These are phyloP conservation scores for Melanostoma scalare DNA, from an alignment of 2,888 invertebrate genomes.

Conservation along the genomic window DNA sequence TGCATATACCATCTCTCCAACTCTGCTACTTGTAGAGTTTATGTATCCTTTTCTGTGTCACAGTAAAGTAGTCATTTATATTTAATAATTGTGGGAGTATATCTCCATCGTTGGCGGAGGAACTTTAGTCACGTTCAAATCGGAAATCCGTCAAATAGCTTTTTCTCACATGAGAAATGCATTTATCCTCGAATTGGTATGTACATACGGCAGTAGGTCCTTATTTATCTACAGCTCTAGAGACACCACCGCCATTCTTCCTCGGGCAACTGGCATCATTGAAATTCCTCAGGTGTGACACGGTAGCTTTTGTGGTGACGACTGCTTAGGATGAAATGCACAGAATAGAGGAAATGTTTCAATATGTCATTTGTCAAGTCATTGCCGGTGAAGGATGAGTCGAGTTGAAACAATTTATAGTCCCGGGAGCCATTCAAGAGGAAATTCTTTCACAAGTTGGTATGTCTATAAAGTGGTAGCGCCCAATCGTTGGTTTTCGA, in stretches of 20 bases:
- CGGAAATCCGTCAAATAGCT: constrained; percentile 8
- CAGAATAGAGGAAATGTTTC: constrained; percentile 14
- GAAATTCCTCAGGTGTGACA: constrained; percentile 11
- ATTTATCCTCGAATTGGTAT: not conserved
- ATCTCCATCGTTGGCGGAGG: not conserved
- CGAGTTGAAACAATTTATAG: no score
- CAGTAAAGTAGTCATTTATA: no score
- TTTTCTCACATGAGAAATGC: not conserved
- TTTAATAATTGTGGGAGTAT: not conserved
- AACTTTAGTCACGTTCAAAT: not conserved
- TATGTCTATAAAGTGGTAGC: no score
- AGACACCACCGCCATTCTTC: not conserved
- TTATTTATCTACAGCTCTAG: constrained; percentile 12
- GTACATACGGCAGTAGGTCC: no score
- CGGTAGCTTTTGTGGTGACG: not conserved
- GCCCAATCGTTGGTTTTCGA: no score
- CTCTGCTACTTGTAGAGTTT: no score
- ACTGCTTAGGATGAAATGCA: not conserved
- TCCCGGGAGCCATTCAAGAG: no score
- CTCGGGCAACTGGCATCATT: not conserved
- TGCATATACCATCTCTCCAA: no score
- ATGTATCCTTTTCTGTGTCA: no score
- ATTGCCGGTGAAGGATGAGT: not conserved
- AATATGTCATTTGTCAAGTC: constrained; percentile 9
- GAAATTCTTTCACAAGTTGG: no score